Conservation (phyloP, 1,140 invertebrate species). For the Metaphire vulgaris region DNA sequence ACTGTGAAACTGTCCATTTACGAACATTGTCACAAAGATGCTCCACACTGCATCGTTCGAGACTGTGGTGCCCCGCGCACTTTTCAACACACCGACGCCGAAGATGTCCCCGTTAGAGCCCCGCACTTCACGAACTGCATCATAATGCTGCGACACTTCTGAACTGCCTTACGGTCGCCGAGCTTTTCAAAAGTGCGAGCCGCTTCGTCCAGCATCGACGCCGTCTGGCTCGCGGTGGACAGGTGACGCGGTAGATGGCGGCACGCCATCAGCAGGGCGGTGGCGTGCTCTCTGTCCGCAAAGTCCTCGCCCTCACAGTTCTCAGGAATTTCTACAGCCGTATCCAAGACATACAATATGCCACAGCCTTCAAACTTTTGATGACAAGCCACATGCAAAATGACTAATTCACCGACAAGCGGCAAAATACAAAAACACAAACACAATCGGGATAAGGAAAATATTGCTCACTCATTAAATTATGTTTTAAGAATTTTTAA, state of each 20-base stretch:
- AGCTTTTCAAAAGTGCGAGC: constrained; percentile 81
- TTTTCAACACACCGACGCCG: background rate
- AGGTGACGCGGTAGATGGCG: constrained; percentile 56
- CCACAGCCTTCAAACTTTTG: too few relatives aligned
- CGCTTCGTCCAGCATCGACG: constrained; percentile 64
- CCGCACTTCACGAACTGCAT: constrained; percentile 52
- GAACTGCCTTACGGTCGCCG: constrained; percentile 75
- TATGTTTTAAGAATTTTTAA: background rate
- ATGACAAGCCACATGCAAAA: too few relatives aligned
- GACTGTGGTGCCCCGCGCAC: too few relatives aligned
- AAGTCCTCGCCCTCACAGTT: background rate
- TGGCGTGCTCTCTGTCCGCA: constrained; percentile 52
- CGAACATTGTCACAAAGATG: too few relatives aligned
- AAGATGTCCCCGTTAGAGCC: background rate
- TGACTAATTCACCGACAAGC: too few relatives aligned
- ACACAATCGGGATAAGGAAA: too few relatives aligned
- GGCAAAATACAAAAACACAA: too few relatives aligned
- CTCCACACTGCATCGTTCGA: too few relatives aligned
- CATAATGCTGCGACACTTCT: constrained; percentile 83
- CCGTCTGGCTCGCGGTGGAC: constrained; percentile 71
- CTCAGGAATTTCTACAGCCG: background rate
- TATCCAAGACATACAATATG: too few relatives aligned
- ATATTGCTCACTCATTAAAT: too few relatives aligned
- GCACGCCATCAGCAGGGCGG: constrained; percentile 81
- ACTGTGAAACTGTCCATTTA: too few relatives aligned